Percentiles rank a stretch among this genome's conserved stretches.
Evolutionary conservation across 2,113 vertebrate genomes (phyloP).

Genomic region (Sylvia atricapilla): DNA sequence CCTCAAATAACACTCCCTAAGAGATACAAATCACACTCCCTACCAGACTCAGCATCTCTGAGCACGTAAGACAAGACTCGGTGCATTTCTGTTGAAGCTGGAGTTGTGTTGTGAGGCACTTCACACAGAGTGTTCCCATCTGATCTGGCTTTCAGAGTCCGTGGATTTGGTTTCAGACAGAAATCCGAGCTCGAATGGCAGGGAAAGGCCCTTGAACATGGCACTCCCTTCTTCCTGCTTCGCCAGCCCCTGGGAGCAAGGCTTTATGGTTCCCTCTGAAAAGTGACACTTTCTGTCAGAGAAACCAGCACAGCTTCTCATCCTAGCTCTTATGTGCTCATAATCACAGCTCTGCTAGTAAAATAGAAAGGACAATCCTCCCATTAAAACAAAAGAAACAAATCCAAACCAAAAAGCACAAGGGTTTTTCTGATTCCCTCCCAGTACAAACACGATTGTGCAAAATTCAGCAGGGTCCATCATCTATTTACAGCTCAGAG

Average conservation of each 20-base stretch:
- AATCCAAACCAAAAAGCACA: neutral
- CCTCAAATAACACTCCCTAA: neutral
- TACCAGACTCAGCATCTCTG: neutral
- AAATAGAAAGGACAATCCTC: neutral
- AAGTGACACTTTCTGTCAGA: neutral
- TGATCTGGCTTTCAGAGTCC: neutral
- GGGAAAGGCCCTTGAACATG: neutral
- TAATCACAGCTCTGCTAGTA: neutral
- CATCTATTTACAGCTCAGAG: neutral
- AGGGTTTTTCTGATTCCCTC: neutral
- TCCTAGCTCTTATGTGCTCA: neutral
- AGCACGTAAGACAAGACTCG: neutral
- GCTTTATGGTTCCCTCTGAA: neutral
- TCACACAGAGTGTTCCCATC: neutral
- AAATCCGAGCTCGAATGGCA: neutral
- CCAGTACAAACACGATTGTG: neutral
- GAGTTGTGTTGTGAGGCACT: fast-evolving
- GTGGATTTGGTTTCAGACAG: neutral
- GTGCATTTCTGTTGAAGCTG: neutral
- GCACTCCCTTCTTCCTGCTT: neutral
- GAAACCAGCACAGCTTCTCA: neutral
- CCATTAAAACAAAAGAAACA: neutral
- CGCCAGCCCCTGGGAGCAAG: neutral
- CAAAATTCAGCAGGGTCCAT: neutral
- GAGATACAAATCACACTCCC: neutral